phyloP scores from a whole-genome alignment of 2,113 vertebrate species.

The Cyrtonyx montezumae region DNA sequence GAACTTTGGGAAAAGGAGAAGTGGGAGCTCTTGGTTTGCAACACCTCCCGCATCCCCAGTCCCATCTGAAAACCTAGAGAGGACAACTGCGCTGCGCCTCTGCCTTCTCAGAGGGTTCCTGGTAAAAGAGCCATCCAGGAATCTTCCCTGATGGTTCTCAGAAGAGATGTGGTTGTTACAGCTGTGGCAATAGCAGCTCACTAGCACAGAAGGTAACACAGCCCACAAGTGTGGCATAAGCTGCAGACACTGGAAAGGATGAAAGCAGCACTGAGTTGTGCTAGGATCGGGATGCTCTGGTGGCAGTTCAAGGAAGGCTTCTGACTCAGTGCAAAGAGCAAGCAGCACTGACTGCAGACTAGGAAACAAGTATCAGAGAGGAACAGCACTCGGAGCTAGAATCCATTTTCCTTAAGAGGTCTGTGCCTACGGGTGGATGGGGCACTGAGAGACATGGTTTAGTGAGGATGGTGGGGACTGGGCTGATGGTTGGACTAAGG shows the following conservation, averaged over 20 bases:
- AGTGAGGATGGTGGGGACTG: too few relatives aligned
- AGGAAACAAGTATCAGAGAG: not conserved
- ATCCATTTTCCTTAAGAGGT: not conserved
- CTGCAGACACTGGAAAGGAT: not conserved
- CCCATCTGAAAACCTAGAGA: not conserved
- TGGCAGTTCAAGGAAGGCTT: not conserved
- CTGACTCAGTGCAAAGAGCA: not conserved
- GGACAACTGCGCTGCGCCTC: not conserved
- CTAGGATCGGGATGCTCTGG: not conserved
- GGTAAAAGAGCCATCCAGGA: not conserved
- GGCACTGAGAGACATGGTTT: too few relatives aligned
- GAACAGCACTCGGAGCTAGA: not conserved
- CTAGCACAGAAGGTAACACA: not conserved
- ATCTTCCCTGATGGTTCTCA: not conserved
- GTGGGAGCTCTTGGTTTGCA: not conserved
- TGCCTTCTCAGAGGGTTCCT: not conserved
- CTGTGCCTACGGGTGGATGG: not conserved
- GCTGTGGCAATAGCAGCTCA: not conserved
- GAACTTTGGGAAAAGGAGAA: not conserved
- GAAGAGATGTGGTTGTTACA: not conserved
- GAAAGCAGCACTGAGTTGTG: not conserved
- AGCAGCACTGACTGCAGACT: not conserved
- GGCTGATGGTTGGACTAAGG: too few relatives aligned
- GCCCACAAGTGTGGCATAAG: not conserved
- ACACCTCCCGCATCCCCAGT: not conserved